Evolutionary conservation across 2,888 invertebrate species (phyloP).

Genomic region (Melinaea marsaeus): DNA sequence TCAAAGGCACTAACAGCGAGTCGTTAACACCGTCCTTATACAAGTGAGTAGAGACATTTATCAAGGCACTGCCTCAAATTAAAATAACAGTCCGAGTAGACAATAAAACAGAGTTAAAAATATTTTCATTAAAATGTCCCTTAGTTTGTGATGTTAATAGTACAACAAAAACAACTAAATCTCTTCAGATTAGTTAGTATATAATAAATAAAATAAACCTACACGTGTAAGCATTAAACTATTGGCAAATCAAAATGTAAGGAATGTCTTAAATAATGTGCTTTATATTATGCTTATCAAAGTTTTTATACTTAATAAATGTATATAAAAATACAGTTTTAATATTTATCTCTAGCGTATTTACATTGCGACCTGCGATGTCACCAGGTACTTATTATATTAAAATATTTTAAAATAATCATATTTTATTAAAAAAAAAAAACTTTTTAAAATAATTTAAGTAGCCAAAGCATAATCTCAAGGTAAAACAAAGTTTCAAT

Average conservation of each 20-base stretch:
- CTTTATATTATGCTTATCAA: constrained; percentile 4
- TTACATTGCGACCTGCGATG: constrained; percentile 24
- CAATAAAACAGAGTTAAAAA: not conserved
- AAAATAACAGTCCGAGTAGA: not conserved
- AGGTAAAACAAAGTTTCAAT: not conserved
- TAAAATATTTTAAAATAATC: not conserved
- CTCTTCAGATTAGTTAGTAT: not conserved
- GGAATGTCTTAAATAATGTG: constrained; percentile 7
- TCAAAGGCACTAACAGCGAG: constrained; percentile 60
- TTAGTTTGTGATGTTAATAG: not conserved
- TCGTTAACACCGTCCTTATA: constrained; percentile 53
- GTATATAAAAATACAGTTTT: constrained; percentile 7
- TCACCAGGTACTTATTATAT: constrained; percentile 23
- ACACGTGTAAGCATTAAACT: constrained; percentile 2
- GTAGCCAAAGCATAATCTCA: constrained; percentile 5
- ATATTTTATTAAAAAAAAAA: not conserved
- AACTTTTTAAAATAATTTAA: constrained; percentile 4
- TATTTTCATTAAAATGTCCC: not conserved
- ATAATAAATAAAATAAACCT: not conserved
- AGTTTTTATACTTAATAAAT: not conserved
- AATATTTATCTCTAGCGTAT: not conserved
- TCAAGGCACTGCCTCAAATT: not conserved
- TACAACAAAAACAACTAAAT: constrained; percentile 3
- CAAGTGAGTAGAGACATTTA: constrained; percentile 3
- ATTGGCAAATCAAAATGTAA: not conserved